These are phyloP conservation scores for Macropus fuliginosus DNA, from an alignment of 2,797 vertebrate species.

Conservation along the genomic window DNA sequence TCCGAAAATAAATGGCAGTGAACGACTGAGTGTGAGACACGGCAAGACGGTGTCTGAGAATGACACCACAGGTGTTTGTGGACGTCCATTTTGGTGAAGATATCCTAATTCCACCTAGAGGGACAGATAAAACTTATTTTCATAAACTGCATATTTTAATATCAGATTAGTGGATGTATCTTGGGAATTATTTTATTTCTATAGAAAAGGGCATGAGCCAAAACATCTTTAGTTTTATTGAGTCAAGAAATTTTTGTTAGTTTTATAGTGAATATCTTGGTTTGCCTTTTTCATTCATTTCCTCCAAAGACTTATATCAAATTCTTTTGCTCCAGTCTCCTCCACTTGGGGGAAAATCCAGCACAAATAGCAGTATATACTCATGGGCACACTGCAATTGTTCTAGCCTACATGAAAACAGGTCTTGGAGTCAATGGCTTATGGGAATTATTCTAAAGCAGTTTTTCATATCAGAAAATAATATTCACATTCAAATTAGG, in stretches of 20 bases:
- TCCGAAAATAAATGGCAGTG: neutral
- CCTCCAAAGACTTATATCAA: neutral
- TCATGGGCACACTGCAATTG: neutral
- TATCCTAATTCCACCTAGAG: neutral
- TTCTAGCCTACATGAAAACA: neutral
- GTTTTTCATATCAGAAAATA: neutral
- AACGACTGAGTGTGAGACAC: neutral
- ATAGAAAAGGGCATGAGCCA: neutral
- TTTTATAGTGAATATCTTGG: neutral
- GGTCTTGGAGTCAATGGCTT: neutral
- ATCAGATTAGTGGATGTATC: neutral
- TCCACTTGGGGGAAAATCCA: neutral
- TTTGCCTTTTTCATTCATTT: neutral
- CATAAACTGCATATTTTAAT: neutral
- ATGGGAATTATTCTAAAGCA: neutral
- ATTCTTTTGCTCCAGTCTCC: neutral
- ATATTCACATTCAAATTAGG: neutral
- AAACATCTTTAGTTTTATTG: neutral
- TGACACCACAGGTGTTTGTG: neutral
- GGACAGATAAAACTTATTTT: neutral
- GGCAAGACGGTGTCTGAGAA: neutral
- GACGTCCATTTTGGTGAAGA: neutral
- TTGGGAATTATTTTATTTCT: neutral
- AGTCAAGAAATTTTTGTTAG: neutral
- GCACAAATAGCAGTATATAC: neutral